Percentiles rank a stretch among this genome's conserved stretches.
These are phyloP conservation scores for Pangasianodon gigas DNA, from an alignment of 2,113 vertebrate genomes.

Conservation along the genomic window DNA sequence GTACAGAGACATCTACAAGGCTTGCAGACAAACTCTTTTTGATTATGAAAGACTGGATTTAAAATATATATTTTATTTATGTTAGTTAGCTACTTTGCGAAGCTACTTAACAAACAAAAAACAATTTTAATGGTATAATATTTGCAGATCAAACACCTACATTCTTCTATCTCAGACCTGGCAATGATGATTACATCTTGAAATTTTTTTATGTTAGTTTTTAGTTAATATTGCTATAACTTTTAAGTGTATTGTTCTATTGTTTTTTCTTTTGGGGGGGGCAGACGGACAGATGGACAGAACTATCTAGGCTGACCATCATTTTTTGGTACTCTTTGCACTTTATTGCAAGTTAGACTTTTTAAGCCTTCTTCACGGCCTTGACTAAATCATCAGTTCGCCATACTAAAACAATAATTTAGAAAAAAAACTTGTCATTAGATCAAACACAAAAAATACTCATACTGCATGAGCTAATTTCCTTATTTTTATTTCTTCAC, in stretches of 20 bases:
- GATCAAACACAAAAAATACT: neutral
- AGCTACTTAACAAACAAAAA: neutral
- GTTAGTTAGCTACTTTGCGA: neutral
- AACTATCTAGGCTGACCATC: neutral
- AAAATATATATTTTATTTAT: neutral
- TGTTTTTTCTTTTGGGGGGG: no score
- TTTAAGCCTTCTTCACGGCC: neutral
- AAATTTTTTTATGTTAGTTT: no score
- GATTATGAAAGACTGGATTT: neutral
- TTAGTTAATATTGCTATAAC: no score
- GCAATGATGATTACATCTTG: no score
- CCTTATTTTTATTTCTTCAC: neutral
- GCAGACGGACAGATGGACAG: neutral
- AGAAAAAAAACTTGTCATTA: no score
- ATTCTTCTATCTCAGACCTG: no score
- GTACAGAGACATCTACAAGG: neutral
- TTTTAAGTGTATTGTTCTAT: no score
- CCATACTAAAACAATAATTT: neutral
- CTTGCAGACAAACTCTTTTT: neutral
- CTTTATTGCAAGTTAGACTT: neutral
- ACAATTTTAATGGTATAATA: neutral
- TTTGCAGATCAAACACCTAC: neutral
- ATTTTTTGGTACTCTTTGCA: neutral
- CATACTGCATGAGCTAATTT: no score
- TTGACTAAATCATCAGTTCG: neutral